Conservation (phyloP, 2,113 vertebrate species). For the Beaufortia kweichowensis region DNA sequence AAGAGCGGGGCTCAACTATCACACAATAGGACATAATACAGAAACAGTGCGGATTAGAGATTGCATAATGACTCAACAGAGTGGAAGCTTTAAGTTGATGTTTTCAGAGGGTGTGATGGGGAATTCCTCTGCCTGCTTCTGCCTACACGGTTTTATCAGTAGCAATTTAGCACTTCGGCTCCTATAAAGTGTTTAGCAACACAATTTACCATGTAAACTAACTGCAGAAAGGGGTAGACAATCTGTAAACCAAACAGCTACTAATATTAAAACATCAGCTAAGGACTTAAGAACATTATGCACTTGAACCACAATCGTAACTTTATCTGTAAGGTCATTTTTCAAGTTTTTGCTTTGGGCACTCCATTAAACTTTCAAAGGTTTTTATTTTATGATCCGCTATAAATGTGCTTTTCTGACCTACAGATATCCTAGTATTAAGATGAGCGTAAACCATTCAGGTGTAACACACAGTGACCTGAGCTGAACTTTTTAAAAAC, state of each 20-base stretch:
- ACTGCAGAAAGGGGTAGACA: not conserved
- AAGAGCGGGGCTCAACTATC: not conserved
- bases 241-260: not conserved
- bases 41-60: conserved; percentile 48
- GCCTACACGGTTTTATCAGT: conserved; percentile 18
- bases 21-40: conserved; percentile 42
- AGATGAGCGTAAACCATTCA: conserved; percentile 7
- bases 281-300: not conserved
- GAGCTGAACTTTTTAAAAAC: conserved; percentile 53
- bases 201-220: not conserved
- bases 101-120: conserved; percentile 49
- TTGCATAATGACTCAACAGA: conserved; percentile 49
- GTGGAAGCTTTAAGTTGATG: conserved; percentile 32
- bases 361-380: not conserved
- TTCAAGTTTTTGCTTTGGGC: not conserved
- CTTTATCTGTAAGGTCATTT: conserved; percentile 1
- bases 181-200: conserved; percentile 25
- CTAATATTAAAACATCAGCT: not conserved
- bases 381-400: not conserved
- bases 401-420: not conserved
- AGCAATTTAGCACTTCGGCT: not conserved
- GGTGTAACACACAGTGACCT: conserved; percentile 39
- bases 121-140: conserved; percentile 58
- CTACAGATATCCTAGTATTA: conserved; percentile 50
- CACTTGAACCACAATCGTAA: too few relatives aligned